phyloP scores from a whole-genome alignment of 2,797 vertebrate species.

The Enteromius unitaeniatus region DNA sequence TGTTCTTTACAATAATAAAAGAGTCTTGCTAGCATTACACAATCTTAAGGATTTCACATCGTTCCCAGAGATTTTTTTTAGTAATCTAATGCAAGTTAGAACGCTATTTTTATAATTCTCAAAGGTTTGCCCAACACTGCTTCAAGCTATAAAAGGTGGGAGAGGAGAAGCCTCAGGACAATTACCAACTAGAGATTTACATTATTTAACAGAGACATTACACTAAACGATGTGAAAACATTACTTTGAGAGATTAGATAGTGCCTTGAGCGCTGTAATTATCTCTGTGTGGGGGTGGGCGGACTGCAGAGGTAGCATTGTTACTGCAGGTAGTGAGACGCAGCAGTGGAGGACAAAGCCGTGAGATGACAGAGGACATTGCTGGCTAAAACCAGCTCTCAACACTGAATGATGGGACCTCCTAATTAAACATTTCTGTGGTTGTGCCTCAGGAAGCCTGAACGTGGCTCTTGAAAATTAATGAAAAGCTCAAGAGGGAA shows the following conservation, averaged over 20 bases:
- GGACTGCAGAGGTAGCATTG: conserved; percentile 8
- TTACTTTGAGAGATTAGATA: conserved; percentile 45
- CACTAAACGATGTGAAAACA: conserved; percentile 58
- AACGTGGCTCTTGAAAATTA: conserved; percentile 75
- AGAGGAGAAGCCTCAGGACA: conserved; percentile 35
- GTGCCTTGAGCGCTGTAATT: conserved; percentile 57
- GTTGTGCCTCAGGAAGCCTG: conserved; percentile 75
- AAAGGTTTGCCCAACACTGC: conserved; percentile 14
- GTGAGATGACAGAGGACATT: conserved; percentile 72
- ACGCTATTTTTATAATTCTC: conserved; percentile 1
- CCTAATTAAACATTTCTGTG: conserved; percentile 79
- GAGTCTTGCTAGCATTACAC: not conserved
- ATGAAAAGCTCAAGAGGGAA: conserved; percentile 72
- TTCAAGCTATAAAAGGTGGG: not conserved
- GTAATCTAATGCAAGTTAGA: not conserved
- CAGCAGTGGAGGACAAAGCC: conserved; percentile 46
- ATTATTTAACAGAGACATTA: conserved; percentile 62
- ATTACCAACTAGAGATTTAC: conserved; percentile 43
- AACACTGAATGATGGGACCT: conserved; percentile 72
- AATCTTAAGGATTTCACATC: not conserved
- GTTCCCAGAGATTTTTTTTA: not conserved
- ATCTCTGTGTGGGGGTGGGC: conserved; percentile 53
- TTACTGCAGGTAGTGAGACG: conserved; percentile 29
- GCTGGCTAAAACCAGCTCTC: conserved; percentile 69
- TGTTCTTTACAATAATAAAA: conserved; percentile 63